Evolutionary conservation across 2,888 invertebrate species (phyloP), one percentile per base, ranked within the genome.

Genomic region (Lasioglossum malachurum): DNA sequence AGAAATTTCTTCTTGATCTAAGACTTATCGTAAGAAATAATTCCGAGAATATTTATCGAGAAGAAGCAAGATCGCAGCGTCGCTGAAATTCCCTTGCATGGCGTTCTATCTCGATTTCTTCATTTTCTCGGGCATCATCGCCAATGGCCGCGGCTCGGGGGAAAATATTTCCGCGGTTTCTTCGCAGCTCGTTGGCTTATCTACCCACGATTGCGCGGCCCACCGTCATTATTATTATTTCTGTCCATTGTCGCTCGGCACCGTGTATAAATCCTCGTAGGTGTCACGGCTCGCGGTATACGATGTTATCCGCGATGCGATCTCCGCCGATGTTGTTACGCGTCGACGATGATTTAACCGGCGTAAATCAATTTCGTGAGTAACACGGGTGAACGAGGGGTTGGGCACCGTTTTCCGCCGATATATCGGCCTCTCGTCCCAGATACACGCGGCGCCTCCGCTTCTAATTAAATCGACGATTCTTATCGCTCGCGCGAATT

Each of bases 331-430:
- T 86, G 84, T 82, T 82, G 86, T 89, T 89, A 90, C 73, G 69
- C 76, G 81, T 74, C 75, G 69, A 49, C 80, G 84, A 82, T 88
- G 84, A 88, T 89, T 86, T 83, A 88, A 23, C 71, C 41, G 76
- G 75, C 85, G 82, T 88, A 87, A 88, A 88, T 89, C 88, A 89
- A 82, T 89, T 84, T 82, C 72, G 67, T 23, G 81, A 78, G 83
- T 87, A 89, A 89, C 83, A 82, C 74, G 74, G 79, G 73, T 16
- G 71, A 82, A 82, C 64, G 72, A 75, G 7, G 79, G 74, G 83
- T 81, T 74, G 41, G 44, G 38, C 78, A 5, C 72, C 72, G 81
- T 75, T 79, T 80, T 73, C 53, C 86, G 71, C 44, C 76, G 67
- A 82, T 83, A 60, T 87, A 85, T 78, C 71, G 35, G 53, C 64